These are phyloP conservation scores for Melanerpes formicivorus DNA, from an alignment of 2,113 vertebrate species.

Conservation along the genomic window DNA sequence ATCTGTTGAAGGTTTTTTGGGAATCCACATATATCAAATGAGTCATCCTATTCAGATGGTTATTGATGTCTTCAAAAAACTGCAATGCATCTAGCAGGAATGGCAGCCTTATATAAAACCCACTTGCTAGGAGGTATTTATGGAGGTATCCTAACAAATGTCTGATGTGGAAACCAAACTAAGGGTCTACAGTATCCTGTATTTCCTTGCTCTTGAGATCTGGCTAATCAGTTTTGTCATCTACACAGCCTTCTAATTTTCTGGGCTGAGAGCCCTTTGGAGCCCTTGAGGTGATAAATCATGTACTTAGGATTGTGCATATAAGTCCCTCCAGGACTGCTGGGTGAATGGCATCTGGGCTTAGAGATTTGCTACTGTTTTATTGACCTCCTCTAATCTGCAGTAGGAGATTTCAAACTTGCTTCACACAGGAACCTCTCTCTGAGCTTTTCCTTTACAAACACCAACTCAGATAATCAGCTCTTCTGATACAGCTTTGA, in stretches of 20 bases:
- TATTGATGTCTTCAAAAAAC: background rate
- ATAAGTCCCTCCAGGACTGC: background rate
- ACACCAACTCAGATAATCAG: background rate
- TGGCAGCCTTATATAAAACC: background rate
- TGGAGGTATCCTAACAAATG: background rate
- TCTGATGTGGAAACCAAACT: background rate
- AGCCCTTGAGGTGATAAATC: conserved; percentile 22
- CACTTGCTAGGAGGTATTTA: background rate
- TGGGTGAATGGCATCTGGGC: background rate
- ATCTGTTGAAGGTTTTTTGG: background rate
- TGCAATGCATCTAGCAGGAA: background rate
- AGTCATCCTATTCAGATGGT: background rate
- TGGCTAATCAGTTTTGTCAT: background rate
- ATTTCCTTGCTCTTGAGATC: background rate
- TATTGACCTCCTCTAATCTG: conserved; percentile 38
- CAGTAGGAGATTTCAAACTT: background rate
- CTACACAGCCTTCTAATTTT: background rate
- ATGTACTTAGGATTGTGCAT: conserved; percentile 2
- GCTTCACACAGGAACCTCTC: background rate
- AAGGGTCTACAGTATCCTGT: background rate
- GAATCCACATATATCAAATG: background rate
- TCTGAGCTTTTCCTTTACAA: background rate
- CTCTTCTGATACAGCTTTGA: background rate
- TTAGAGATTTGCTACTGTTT: conserved; percentile 30
- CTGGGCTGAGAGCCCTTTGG: background rate